Evolutionary conservation across 2,888 invertebrate genomes (phyloP).

Genomic region (Microchrysa polita): DNA sequence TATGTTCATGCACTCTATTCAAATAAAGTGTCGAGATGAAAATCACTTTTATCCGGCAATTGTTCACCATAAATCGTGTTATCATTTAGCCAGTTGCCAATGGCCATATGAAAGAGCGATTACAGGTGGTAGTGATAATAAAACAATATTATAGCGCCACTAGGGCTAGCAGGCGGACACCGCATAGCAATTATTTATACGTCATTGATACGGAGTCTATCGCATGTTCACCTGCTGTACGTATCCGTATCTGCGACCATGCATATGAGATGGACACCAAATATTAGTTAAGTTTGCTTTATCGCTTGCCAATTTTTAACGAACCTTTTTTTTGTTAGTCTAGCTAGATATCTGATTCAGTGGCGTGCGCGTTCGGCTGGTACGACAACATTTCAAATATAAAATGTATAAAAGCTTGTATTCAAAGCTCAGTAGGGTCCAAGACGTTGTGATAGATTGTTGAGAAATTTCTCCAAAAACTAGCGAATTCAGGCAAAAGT

Average conservation of each 20-base stretch:
- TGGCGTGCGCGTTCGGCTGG: neutral
- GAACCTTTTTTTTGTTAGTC: neutral
- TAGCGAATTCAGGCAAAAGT: neutral
- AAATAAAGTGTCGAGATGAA: no score
- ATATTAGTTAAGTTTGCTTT: neutral
- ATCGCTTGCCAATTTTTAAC: slow-evolving; percentile 27
- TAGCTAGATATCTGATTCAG: neutral
- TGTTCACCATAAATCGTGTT: neutral
- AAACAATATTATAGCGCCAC: neutral
- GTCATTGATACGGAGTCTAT: neutral
- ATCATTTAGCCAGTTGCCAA: neutral
- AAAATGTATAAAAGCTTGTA: slow-evolving; percentile 40
- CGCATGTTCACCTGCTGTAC: neutral
- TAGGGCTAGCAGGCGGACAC: neutral
- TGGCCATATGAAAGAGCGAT: no score
- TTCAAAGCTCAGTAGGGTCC: slow-evolving; percentile 16
- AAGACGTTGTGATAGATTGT: slow-evolving; percentile 26
- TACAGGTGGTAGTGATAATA: neutral
- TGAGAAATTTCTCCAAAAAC: slow-evolving; percentile 7
- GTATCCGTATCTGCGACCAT: neutral
- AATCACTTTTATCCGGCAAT: no score
- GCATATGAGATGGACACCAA: neutral
- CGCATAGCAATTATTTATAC: no score
- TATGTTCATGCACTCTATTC: no score
- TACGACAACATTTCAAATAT: neutral